Evolutionary conservation across 2,797 vertebrate species (phyloP).

Genomic region (Anabacerthia variegaticeps): DNA sequence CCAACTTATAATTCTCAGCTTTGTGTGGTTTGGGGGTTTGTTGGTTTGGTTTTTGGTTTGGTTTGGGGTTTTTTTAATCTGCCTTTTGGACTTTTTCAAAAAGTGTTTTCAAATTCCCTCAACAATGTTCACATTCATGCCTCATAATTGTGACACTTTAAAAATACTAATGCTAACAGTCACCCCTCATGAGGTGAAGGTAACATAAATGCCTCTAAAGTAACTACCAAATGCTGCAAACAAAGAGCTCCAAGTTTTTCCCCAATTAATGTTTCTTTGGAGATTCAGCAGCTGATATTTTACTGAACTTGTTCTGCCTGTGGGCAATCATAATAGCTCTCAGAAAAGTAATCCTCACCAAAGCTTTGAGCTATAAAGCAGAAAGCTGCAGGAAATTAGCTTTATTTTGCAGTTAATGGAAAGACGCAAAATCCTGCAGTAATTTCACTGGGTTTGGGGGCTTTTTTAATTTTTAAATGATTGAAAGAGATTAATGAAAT

Average conservation of each 20-base stretch:
- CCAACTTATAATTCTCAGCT: background rate
- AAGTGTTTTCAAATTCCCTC: background rate
- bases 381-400: constrained; percentile 43
- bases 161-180: background rate
- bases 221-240: background rate
- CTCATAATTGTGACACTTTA: background rate
- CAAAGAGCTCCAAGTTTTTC: background rate
- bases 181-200: background rate
- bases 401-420: constrained; percentile 45
- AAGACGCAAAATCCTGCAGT: background rate
- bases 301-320: constrained; percentile 27
- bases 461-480: background rate
- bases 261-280: background rate
- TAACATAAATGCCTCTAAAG: background rate
- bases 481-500: constrained; percentile 35
- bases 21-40: background rate
- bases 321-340: constrained; percentile 35
- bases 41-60: background rate
- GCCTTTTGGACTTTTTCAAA: background rate
- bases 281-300: constrained; percentile 18
- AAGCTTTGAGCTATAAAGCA: constrained; percentile 25
- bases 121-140: background rate
- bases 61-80: background rate
- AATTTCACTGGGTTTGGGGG: background rate
- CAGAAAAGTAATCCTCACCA: constrained; percentile 34